Evolutionary conservation across 2,113 vertebrate genomes (phyloP).

Genomic region (Poeciliopsis retropinna): DNA sequence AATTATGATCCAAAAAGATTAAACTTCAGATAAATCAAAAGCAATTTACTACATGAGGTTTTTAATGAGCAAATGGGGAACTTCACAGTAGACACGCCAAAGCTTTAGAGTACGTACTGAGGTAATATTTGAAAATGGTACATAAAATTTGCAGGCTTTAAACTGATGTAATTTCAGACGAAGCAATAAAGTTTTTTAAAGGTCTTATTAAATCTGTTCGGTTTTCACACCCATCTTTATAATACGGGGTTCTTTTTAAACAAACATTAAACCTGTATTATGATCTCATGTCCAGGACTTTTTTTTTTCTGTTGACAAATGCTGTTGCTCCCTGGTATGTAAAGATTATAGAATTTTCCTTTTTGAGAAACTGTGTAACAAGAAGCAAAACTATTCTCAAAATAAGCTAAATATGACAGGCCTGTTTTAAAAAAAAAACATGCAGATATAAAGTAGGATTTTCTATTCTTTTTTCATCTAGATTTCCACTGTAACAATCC

Average conservation of each 20-base stretch:
- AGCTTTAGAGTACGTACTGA: neutral
- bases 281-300: neutral
- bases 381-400: neutral
- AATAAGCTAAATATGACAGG: slow-evolving; percentile 15
- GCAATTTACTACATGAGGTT: slow-evolving; percentile 20
- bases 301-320: neutral
- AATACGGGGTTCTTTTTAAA: neutral
- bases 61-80: neutral
- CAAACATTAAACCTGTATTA: neutral
- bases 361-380: neutral
- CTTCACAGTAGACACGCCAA: slow-evolving; percentile 4
- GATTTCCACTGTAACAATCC: slow-evolving; percentile 33
- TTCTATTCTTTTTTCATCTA: neutral
- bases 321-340: neutral
- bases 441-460: neutral
- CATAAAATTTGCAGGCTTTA: slow-evolving; percentile 1
- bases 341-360: neutral
- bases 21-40: slow-evolving; percentile 12
- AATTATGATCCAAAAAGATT: slow-evolving; percentile 27
- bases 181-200: neutral
- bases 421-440: neutral
- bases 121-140: neutral
- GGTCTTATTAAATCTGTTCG: neutral
- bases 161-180: neutral
- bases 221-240: neutral